phyloP scores from a whole-genome alignment of 2,888 invertebrate genomes.

The Crepidodera aurea region DNA sequence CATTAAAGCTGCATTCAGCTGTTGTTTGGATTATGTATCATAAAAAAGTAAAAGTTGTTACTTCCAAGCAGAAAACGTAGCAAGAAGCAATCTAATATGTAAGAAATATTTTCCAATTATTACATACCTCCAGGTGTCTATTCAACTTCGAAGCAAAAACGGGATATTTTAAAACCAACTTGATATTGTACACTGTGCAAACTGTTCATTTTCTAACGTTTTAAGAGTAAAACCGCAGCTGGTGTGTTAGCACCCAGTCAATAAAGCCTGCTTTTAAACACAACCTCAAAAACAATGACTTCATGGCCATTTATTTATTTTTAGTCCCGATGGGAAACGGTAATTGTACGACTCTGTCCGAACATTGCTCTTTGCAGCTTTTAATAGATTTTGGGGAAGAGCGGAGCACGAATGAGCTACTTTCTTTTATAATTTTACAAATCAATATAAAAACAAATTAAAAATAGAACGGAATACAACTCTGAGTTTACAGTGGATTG shows the following conservation, averaged over 20 bases:
- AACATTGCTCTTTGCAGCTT: slow-evolving; percentile 7
- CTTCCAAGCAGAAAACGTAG: background rate
- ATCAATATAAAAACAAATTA: no score
- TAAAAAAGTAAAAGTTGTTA: background rate
- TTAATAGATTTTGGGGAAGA: slow-evolving; percentile 5
- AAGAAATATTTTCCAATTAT: background rate
- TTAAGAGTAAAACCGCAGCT: slow-evolving; percentile 31
- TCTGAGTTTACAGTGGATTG: no score
- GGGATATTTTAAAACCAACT: slow-evolving; percentile 45
- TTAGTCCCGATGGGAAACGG: slow-evolving; percentile 28
- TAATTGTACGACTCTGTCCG: slow-evolving; percentile 29
- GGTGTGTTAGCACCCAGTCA: slow-evolving; percentile 28
- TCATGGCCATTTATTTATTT: slow-evolving; percentile 35
- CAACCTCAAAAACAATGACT: slow-evolving; percentile 16
- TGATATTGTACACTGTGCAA: slow-evolving; percentile 44
- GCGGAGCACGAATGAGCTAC: background rate
- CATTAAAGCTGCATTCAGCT: background rate
- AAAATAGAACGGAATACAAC: no score
- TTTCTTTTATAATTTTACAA: background rate
- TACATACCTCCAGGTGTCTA: slow-evolving; percentile 32
- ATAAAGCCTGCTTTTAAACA: slow-evolving; percentile 26
- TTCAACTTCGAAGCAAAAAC: slow-evolving; percentile 51
- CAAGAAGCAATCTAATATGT: background rate
- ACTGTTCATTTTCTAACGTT: slow-evolving; percentile 50
- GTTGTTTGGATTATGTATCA: background rate